These are phyloP conservation scores for Ennomos erosarius DNA, from an alignment of 2,888 invertebrate genomes.

Conservation along the genomic window DNA sequence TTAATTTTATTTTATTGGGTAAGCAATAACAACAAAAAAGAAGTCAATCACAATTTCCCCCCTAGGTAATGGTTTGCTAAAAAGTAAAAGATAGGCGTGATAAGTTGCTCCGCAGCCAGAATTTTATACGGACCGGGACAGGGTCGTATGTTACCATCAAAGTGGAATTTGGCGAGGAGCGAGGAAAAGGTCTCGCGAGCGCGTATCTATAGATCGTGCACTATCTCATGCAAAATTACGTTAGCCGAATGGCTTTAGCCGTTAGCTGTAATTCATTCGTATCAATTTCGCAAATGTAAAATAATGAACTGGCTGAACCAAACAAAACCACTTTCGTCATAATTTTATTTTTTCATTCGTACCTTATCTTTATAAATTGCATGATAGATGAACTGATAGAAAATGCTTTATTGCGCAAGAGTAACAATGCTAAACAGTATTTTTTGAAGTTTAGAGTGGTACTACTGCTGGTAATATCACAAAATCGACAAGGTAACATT, in stretches of 20 bases:
- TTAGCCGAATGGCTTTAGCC: slow-evolving; percentile 19
- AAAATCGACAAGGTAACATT: too few species aligned
- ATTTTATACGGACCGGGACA: slow-evolving; percentile 33
- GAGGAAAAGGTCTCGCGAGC: slow-evolving; percentile 23
- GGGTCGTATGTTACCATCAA: slow-evolving; percentile 38
- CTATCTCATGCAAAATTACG: slow-evolving; percentile 38
- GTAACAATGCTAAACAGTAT: too few species aligned
- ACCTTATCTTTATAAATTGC: too few species aligned
- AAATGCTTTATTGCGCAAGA: too few species aligned
- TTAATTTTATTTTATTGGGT: too few species aligned
- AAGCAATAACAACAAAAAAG: slow-evolving; percentile 19
- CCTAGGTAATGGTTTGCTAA: slow-evolving; percentile 15
- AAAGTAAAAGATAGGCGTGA: slow-evolving; percentile 23
- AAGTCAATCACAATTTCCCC: slow-evolving; percentile 19
- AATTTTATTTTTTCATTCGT: too few species aligned
- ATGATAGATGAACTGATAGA: too few species aligned
- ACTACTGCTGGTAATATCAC: too few species aligned
- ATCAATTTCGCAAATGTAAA: background rate
- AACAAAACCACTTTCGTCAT: too few species aligned
- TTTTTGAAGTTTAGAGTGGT: too few species aligned
- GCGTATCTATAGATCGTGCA: slow-evolving; percentile 26
- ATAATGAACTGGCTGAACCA: slow-evolving; percentile 12
- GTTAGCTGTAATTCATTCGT: slow-evolving; percentile 23
- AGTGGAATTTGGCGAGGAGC: slow-evolving; percentile 32
- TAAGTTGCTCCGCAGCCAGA: slow-evolving; percentile 27